Evolutionary conservation across 2,797 vertebrate species (phyloP), one percentile per base, ranked within the genome.

Genomic region (Cirrhinus mrigala): DNA sequence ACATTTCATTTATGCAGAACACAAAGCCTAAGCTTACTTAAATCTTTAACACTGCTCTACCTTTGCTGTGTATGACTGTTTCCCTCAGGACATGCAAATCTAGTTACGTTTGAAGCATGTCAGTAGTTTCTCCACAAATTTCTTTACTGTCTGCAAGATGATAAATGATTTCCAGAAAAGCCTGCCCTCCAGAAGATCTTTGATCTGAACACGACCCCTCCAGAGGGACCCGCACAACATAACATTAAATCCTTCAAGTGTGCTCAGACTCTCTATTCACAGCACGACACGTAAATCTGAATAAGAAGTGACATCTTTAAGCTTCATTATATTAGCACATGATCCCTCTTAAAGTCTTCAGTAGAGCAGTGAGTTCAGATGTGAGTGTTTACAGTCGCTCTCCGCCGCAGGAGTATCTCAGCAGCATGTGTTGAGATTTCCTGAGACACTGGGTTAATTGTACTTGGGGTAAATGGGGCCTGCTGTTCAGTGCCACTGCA

Each of bases 401-500:
- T 75, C 48, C 70, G 4, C 37, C 37, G 29, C 20, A 27, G 22
- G 7, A 44, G 40, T 9, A 44, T 71, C 24, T 40, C 44, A 70
- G 71, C 56, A 58, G 44, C 27, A 56, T 50, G 37, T 69, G 50
- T 64, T 75, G 44, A 56, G 50, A 27, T 22, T 46, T 82, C 40
- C 64, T 69, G 50, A 50, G 77, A 58, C 46, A 37, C 54, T 54
- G 69, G 33, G 70, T 4, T 79, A 79, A 86, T 77, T 68, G 71
- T 81, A 48, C 50, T 84, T 37, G n/a, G 77, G 37, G 75, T 82
- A 74, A 83, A 81, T 81, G 74, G 58, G n/a, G 74, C 74, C 66
- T 82, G 52, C 74, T 79, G 79, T 62, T 29, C 20, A 16, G 15
- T 68, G 70, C 18, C 73, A 82, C 27, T 46, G 40, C n/a, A 50